phyloP scores from a whole-genome alignment of 2,113 vertebrate genomes.

The Diadophis punctatus region DNA sequence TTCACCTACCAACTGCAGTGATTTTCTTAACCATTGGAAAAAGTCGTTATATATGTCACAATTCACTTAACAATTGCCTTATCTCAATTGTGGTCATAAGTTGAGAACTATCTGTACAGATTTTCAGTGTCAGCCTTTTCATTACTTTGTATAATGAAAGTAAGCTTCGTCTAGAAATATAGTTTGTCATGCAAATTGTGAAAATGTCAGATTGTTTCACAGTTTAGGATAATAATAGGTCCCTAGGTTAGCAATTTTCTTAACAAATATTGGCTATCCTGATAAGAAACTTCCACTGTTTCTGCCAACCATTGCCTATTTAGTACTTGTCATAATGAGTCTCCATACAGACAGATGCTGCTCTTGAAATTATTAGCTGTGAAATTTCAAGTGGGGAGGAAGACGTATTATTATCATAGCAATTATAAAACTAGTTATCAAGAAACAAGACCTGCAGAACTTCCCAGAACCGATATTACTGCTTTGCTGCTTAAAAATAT shows the following conservation, averaged over 20 bases:
- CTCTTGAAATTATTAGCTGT: neutral
- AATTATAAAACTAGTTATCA: neutral
- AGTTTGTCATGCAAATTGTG: neutral
- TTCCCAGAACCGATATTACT: neutral
- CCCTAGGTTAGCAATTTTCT: neutral
- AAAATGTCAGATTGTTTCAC: neutral
- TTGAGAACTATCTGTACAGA: neutral
- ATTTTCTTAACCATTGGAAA: too few species aligned
- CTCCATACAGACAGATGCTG: neutral
- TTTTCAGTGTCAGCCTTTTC: neutral
- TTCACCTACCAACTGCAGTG: too few species aligned
- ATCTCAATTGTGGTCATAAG: too few species aligned
- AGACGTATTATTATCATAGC: neutral
- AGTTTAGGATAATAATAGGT: neutral
- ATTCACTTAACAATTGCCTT: too few species aligned
- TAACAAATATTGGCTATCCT: neutral
- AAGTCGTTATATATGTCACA: too few species aligned
- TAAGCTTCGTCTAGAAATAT: neutral
- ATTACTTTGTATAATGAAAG: neutral
- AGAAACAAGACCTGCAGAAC: neutral
- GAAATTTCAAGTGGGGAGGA: neutral
- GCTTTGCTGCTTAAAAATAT: neutral
- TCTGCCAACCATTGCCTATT: neutral
- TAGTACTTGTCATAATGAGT: neutral
- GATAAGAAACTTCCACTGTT: neutral